Percentiles rank a stretch among this genome's conserved stretches.
Conservation (phyloP, 2,888 invertebrate species). For the Pyrochroa serraticornis region DNA sequence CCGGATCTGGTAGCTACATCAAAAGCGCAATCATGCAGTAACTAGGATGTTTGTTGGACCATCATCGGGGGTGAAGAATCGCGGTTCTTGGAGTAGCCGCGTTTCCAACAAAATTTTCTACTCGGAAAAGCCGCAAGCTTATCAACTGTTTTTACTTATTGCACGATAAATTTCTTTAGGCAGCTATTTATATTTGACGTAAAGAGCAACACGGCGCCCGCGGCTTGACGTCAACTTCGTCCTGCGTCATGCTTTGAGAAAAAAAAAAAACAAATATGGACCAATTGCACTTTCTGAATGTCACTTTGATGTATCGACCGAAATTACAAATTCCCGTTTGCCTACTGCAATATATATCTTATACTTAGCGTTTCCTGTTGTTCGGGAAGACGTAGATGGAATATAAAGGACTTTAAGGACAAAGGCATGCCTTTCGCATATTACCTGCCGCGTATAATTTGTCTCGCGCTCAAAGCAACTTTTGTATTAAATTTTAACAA, state of each 20-base stretch:
- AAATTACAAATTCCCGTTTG: conserved; percentile 21
- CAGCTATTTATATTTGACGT: not conserved
- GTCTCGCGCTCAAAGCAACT: conserved; percentile 35
- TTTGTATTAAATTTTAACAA: conserved; percentile 39
- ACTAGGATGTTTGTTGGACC: too few species aligned
- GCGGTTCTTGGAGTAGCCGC: too few species aligned
- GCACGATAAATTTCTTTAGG: conserved; percentile 1
- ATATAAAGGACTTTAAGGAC: conserved; percentile 36
- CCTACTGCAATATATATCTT: conserved; percentile 11
- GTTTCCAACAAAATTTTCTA: too few species aligned
- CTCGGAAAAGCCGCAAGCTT: too few species aligned
- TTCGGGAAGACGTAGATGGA: conserved; percentile 26
- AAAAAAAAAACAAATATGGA: not conserved
- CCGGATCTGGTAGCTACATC: too few species aligned
- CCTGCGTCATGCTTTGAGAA: not conserved
- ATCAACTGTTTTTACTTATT: not conserved
- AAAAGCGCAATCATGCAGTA: too few species aligned
- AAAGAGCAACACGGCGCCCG: not conserved
- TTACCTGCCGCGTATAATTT: conserved; percentile 35
- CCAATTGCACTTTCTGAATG: not conserved
- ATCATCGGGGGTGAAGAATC: too few species aligned
- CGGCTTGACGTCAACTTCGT: too few species aligned
- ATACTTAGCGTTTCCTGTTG: conserved; percentile 26
- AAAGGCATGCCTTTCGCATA: conserved; percentile 35
- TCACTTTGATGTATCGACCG: conserved; percentile 19